These are phyloP conservation scores for Aphodius granarius DNA, from an alignment of 2,888 invertebrate genomes.

Conservation along the genomic window DNA sequence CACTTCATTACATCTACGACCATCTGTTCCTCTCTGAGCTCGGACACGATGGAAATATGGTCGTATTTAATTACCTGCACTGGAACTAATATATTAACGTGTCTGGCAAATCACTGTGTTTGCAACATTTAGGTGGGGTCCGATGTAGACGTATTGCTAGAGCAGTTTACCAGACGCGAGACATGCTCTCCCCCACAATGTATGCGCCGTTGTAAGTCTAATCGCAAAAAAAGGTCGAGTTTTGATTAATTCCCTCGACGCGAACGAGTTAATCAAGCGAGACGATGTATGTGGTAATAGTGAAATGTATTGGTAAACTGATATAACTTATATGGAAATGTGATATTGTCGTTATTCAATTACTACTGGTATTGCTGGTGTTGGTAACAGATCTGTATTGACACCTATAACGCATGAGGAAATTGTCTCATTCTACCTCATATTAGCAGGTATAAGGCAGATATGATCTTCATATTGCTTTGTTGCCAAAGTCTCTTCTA, in stretches of 20 bases:
- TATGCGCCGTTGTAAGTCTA: background rate
- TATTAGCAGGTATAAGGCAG: no score
- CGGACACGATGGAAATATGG: slow-evolving; percentile 6
- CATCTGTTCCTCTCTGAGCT: background rate
- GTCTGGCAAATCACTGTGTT: background rate
- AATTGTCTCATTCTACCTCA: no score
- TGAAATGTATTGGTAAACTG: background rate
- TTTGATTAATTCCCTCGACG: background rate
- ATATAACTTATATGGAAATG: background rate
- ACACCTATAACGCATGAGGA: no score
- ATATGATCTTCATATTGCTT: no score
- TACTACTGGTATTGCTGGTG: background rate
- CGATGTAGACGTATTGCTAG: background rate
- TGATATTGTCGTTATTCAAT: background rate
- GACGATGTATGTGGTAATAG: background rate
- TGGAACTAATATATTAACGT: background rate
- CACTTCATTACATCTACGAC: background rate
- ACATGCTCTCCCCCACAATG: background rate
- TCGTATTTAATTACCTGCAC: slow-evolving; percentile 9
- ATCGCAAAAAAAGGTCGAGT: background rate
- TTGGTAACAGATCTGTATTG: background rate
- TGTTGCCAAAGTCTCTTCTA: no score
- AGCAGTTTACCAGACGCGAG: background rate
- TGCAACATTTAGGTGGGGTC: background rate
- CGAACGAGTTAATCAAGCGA: background rate